Evolutionary conservation across 2,797 vertebrate species (phyloP), one percentile per base, ranked within the genome.

Genomic region (Coendou prehensilis): DNA sequence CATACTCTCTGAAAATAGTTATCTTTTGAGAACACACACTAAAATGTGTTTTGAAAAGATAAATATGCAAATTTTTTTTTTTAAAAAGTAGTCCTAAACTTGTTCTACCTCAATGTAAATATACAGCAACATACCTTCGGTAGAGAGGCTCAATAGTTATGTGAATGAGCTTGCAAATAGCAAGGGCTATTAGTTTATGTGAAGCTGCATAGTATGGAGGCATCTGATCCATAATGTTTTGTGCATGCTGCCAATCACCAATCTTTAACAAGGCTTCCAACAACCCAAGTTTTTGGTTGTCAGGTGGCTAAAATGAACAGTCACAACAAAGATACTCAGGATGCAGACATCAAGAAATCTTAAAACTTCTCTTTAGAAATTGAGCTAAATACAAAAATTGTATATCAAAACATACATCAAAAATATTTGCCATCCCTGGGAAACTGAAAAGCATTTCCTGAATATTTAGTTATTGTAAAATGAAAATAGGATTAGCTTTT

Each of bases 151-250:
- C 99, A 96, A 99, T 98, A 14, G 99, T 99, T 98, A 99, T 98
- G 64, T 99, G 99, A 80, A 99, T 99, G 18, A 99, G 99, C 98
- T 99, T 99, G 98, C 99, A 99, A 94, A 99, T 99, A 17, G 99
- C 99, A 97, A 99, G 87, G 0, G 99, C 99, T 45, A 99, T 99
- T 89, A 99, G 98, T 98, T 99, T 99, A 98, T 99, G 99, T 73
- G 99, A 99, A 95, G 99, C 99, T 84, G 99, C 99, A 88, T 99
- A 99, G 97, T 99, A 99, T 0, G 99, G 98, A 95, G 99, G 99
- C 99, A 99, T 99, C 98, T 99, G 99, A 98, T 99, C 99, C 99
- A 99, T 99, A 98, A 99, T 99, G 95, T 98, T 99, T 97, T 99
- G 99, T 41, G 99, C 99, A 23, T 99, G 99, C 75, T 99, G 99